Percentiles rank a stretch among this genome's conserved stretches.
These are phyloP conservation scores for Motacilla tschutschensis DNA, from an alignment of 2,113 vertebrate species.

Conservation along the genomic window DNA sequence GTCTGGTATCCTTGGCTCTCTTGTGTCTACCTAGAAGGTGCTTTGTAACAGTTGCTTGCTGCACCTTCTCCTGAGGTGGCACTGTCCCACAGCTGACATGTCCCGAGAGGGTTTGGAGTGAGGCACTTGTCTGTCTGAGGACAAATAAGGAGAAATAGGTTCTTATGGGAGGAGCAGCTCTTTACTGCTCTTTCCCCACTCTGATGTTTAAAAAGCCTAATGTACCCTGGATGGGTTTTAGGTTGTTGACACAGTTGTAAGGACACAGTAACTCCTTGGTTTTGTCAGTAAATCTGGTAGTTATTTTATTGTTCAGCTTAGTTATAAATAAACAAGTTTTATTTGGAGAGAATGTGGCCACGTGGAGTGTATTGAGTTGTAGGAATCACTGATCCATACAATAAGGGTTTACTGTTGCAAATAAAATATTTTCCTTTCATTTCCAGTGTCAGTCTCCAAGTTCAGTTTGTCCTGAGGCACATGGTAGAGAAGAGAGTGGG, in stretches of 20 bases:
- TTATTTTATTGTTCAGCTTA: not conserved
- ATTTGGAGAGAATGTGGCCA: not conserved
- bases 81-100: not conserved
- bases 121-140: not conserved
- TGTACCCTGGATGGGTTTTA: not conserved
- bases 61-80: not conserved
- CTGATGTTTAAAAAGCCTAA: not conserved
- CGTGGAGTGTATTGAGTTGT: not conserved
- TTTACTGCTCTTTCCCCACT: not conserved
- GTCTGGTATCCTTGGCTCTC: not conserved
- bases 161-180: not conserved
- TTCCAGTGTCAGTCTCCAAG: not conserved
- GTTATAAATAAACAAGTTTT: not conserved
- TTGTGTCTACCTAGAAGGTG: not conserved
- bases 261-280: not conserved
- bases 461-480: not conserved
- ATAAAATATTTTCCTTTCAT: not conserved
- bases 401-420: not conserved
- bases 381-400: not conserved
- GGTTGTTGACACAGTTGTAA: not conserved
- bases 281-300: not conserved
- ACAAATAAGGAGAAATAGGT: not conserved
- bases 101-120: not conserved
- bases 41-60: not conserved
- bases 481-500: not conserved